phyloP scores from a whole-genome alignment of 2,113 vertebrate genomes.

The Rhabdornis inornatus region DNA sequence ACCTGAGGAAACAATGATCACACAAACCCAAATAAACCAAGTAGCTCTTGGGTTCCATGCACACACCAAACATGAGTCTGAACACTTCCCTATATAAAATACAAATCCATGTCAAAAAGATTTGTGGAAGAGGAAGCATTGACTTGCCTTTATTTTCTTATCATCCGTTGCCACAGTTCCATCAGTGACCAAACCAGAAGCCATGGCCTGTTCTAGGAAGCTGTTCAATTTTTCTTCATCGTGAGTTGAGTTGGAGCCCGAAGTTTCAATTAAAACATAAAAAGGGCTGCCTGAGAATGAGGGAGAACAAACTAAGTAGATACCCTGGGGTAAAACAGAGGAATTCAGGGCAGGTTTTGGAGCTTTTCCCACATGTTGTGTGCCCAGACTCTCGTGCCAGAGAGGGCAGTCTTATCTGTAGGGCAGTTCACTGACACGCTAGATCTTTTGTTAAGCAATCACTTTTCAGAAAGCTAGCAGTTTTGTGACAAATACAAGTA shows the following conservation, averaged over 20 bases:
- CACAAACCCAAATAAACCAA: neutral
- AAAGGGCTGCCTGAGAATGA: constrained; percentile 82
- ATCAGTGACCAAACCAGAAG: constrained; percentile 77
- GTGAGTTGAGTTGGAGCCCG: constrained; percentile 80
- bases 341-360: neutral
- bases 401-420: neutral
- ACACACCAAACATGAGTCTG: neutral
- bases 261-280: constrained; percentile 92
- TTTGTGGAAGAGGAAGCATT: fast-evolving
- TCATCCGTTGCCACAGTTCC: constrained; percentile 88
- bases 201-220: constrained; percentile 82
- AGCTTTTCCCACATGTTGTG: neutral
- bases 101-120: neutral
- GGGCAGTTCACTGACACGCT: neutral
- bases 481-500: neutral
- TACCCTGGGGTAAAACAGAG: neutral
- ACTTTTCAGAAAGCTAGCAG: neutral
- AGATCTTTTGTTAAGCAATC: neutral
- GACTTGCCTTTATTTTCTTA: constrained; percentile 83
- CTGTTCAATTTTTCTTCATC: constrained; percentile 87
- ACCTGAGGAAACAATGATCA: constrained; percentile 40
- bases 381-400: neutral
- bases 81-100: neutral
- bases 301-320: neutral
- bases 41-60: neutral